Conservation (phyloP, 2,113 vertebrate species). For the Gymnarchus niloticus region DNA sequence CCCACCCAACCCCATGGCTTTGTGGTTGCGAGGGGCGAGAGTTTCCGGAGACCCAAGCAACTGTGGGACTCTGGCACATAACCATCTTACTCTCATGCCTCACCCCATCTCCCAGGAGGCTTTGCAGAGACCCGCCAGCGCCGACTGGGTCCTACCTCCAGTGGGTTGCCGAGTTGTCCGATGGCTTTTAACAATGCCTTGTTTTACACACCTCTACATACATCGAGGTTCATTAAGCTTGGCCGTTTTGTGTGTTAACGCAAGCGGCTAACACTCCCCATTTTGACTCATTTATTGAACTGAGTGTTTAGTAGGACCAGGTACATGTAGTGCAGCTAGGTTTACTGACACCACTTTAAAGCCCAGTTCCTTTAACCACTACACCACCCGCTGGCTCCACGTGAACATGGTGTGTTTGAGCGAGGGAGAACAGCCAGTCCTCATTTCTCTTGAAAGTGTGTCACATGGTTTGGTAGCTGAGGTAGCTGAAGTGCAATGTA, state of each 20-base stretch:
- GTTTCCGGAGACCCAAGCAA: neutral
- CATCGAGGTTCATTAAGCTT: neutral
- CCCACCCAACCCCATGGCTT: conserved; percentile 22
- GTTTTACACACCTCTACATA: neutral
- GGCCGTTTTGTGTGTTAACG: neutral
- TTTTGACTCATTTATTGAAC: neutral
- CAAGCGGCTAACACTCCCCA: neutral
- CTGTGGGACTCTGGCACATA: neutral
- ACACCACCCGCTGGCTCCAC: neutral
- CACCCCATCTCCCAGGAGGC: neutral
- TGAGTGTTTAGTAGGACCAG: neutral
- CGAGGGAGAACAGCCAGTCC: neutral
- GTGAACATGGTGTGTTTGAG: neutral
- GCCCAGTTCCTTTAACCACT: neutral
- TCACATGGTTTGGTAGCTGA: neutral
- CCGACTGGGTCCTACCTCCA: neutral
- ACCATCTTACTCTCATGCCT: neutral
- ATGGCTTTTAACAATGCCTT: neutral
- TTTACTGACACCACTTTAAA: neutral
- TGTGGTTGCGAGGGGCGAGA: conserved; percentile 37
- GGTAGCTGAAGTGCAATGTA: neutral
- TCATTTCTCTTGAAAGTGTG: neutral
- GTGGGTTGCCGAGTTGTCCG: neutral
- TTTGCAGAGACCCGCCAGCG: neutral
- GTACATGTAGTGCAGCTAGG: neutral